A percentile compares a stretch with the other conserved stretches of the same genome.
These are phyloP conservation scores for Eptatretus burgeri DNA, from an alignment of 2,113 vertebrate genomes.

Conservation along the genomic window DNA sequence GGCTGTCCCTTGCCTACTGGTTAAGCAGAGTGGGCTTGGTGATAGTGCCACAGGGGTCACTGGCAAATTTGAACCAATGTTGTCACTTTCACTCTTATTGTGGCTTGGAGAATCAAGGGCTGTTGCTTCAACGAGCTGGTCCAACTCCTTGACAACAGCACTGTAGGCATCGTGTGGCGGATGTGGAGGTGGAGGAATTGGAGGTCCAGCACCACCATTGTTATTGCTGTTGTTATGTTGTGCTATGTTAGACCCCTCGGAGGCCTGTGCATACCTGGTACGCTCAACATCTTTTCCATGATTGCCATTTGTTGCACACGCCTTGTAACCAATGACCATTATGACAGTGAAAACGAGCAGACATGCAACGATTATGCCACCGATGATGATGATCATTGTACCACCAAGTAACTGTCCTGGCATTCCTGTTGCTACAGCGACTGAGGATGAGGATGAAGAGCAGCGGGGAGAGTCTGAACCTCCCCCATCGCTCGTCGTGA, in stretches of 20 bases:
- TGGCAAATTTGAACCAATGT: too few relatives aligned
- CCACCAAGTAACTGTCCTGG: slow-evolving; percentile 61
- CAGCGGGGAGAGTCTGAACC: not conserved
- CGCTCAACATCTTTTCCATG: slow-evolving; percentile 26
- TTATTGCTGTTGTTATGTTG: slow-evolving; percentile 3
- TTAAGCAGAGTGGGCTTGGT: not conserved
- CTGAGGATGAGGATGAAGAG: slow-evolving; percentile 12
- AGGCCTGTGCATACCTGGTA: slow-evolving; percentile 26
- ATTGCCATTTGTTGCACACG: slow-evolving; percentile 35
- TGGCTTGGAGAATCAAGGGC: not conserved
- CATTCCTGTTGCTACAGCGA: slow-evolving; percentile 36
- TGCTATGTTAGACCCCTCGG: not conserved
- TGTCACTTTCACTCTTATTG: not conserved
- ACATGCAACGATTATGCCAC: slow-evolving; percentile 68
- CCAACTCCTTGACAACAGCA: slow-evolving; percentile 1
- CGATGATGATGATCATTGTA: slow-evolving; percentile 80
- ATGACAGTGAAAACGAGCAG: slow-evolving; percentile 81
- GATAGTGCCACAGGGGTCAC: not conserved
- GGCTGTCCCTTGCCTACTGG: not conserved
- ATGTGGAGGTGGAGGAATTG: not conserved
- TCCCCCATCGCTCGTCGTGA: slow-evolving; percentile 30
- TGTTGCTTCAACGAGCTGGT: not conserved
- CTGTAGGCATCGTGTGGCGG: not conserved
- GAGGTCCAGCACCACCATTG: not conserved
- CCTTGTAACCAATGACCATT: slow-evolving; percentile 60